These are phyloP conservation scores for Celastrina argiolus DNA, from an alignment of 2,888 invertebrate genomes.

Conservation along the genomic window DNA sequence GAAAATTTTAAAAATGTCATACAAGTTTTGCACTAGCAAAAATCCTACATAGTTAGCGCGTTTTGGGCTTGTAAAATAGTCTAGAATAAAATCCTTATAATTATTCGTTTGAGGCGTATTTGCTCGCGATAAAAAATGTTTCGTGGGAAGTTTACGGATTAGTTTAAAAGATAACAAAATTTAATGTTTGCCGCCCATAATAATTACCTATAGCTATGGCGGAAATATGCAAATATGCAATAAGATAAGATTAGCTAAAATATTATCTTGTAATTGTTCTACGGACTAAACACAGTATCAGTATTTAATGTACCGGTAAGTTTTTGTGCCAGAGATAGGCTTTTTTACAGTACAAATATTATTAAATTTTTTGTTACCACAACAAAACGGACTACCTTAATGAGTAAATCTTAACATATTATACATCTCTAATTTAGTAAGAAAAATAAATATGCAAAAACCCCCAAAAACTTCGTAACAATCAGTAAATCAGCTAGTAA, in stretches of 20 bases:
- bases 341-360: background rate
- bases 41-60: too few relatives aligned
- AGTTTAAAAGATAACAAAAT: slow-evolving; percentile 3
- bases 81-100: background rate
- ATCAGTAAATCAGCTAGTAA: background rate
- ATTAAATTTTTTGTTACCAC: too few relatives aligned
- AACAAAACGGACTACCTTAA: too few relatives aligned
- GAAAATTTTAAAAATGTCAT: too few relatives aligned
- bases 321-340: background rate
- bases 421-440: too few relatives aligned
- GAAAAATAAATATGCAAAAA: background rate
- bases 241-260: slow-evolving; percentile 13
- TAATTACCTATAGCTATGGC: slow-evolving; percentile 5
- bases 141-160: slow-evolving; percentile 11
- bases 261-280: slow-evolving; percentile 6
- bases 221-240: slow-evolving; percentile 11
- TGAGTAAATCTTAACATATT: too few relatives aligned
- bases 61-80: background rate
- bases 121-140: slow-evolving; percentile 10
- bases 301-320: background rate
- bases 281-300: slow-evolving; percentile 10
- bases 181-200: slow-evolving; percentile 8
- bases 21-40: too few relatives aligned
- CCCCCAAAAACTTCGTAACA: background rate
- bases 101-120: slow-evolving; percentile 3